Conservation (phyloP, 2,888 invertebrate species). For the Lordiphosa fenestrarum region DNA sequence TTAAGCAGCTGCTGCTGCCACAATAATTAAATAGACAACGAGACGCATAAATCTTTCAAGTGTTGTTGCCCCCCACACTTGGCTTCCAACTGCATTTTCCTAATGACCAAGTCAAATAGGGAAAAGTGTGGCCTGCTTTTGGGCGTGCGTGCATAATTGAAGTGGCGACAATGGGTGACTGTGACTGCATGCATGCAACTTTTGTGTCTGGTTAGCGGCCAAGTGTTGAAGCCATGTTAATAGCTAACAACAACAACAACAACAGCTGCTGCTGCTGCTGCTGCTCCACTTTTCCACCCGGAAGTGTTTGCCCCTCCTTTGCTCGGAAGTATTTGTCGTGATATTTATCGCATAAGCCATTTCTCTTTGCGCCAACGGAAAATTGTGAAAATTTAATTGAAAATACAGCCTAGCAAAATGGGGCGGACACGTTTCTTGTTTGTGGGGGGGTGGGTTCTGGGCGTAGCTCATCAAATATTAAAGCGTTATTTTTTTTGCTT, state of each 20-base stretch:
- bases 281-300: conserved; percentile 33
- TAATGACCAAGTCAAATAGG: conserved; percentile 67
- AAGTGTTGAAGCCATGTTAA: conserved; percentile 74
- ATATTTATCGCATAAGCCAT: conserved; percentile 67
- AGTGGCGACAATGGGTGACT: conserved; percentile 60
- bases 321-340: conserved; percentile 66
- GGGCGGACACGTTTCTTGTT: conserved; percentile 30
- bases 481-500: conserved; percentile 29
- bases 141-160: conserved; percentile 47
- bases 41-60: conserved; percentile 59
- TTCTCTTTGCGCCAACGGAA: conserved; percentile 45
- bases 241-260: conserved; percentile 65
- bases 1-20: conserved; percentile 40
- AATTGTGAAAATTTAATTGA: conserved; percentile 72
- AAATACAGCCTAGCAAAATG: conserved; percentile 37
- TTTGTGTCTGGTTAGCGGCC: conserved; percentile 45
- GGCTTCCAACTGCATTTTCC: conserved; percentile 54
- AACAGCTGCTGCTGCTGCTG: conserved; percentile 5
- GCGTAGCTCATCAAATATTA: conserved; percentile 57
- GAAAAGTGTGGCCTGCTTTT: conserved; percentile 3
- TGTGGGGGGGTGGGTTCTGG: background rate
- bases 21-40: conserved; percentile 31
- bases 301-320: conserved; percentile 35
- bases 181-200: conserved; percentile 31
- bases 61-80: conserved; percentile 25